A percentile compares a stretch with the other conserved stretches of the same genome.
These are phyloP conservation scores for Sciurus carolinensis DNA, from an alignment of 2,797 vertebrate genomes.

Conservation along the genomic window DNA sequence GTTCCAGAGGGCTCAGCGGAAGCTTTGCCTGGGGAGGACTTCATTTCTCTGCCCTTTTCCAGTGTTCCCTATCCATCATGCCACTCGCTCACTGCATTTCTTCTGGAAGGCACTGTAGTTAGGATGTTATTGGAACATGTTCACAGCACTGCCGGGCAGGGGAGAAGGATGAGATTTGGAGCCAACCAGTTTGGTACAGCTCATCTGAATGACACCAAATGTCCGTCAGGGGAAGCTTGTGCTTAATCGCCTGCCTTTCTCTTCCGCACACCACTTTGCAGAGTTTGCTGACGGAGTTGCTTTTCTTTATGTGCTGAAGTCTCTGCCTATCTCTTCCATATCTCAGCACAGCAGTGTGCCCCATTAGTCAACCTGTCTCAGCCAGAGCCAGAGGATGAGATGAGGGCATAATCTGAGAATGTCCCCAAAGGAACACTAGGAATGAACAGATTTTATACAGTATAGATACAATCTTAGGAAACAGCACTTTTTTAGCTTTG, in stretches of 20 bases:
- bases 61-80: background rate
- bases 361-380: background rate
- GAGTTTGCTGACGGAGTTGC: background rate
- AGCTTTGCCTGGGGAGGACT: background rate
- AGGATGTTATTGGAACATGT: background rate
- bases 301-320: rapidly evolving
- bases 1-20: background rate
- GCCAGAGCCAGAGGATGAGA: background rate
- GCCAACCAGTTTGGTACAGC: background rate
- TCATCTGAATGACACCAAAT: background rate
- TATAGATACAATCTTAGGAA: background rate
- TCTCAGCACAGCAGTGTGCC: background rate
- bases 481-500: background rate
- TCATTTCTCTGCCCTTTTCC: background rate
- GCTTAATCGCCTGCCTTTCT: background rate
- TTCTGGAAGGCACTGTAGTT: background rate
- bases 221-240: background rate
- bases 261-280: background rate
- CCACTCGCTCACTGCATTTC: background rate
- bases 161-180: background rate
- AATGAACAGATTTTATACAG: background rate
- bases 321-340: background rate
- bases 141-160: background rate
- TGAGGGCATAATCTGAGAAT: background rate
- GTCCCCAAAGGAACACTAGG: background rate